A percentile compares a stretch with the other conserved stretches of the same genome.
phyloP scores from a whole-genome alignment of 2,888 invertebrate species.

The Agonopterix heracliana region DNA sequence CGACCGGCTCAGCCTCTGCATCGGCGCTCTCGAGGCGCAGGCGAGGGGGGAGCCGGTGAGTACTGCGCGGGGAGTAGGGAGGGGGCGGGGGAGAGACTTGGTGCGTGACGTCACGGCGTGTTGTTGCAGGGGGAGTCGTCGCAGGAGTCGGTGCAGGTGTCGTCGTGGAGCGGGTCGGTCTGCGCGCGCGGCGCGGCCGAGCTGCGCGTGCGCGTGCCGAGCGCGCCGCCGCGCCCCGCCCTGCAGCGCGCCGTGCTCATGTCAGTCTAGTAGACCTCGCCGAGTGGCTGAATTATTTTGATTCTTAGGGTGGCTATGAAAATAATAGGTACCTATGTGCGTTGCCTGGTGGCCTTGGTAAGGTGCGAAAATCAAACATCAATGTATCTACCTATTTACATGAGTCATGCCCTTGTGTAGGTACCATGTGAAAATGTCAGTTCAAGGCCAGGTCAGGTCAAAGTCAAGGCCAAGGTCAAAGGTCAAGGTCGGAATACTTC shows the following conservation, averaged over 20 bases:
- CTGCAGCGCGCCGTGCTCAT: conserved; percentile 44
- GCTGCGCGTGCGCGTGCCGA: conserved; percentile 32
- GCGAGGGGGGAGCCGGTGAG: conserved; percentile 10
- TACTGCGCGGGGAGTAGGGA: neutral
- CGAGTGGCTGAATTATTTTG: neutral
- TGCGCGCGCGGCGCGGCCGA: conserved; percentile 19
- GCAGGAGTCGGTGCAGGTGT: neutral
- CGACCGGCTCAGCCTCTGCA: conserved; percentile 21
- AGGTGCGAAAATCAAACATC: too few species aligned
- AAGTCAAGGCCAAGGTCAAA: too few species aligned
- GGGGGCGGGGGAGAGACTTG: too few species aligned
- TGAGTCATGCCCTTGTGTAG: too few species aligned
- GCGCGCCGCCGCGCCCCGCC: conserved; percentile 34
- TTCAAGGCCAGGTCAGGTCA: too few species aligned
- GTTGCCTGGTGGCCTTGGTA: too few species aligned
- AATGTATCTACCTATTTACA: too few species aligned
- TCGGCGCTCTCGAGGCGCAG: conserved; percentile 22
- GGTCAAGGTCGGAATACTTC: too few species aligned
- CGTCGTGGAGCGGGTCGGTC: neutral
- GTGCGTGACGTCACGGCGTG: neutral
- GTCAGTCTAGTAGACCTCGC: conserved; percentile 23
- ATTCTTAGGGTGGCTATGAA: too few species aligned
- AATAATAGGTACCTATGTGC: too few species aligned
- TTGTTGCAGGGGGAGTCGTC: conserved; percentile 2
- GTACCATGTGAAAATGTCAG: too few species aligned